A percentile compares a stretch with the other conserved stretches of the same genome.
Conservation (phyloP, 2,113 vertebrate species). For the human (Homo sapiens) region DNA sequence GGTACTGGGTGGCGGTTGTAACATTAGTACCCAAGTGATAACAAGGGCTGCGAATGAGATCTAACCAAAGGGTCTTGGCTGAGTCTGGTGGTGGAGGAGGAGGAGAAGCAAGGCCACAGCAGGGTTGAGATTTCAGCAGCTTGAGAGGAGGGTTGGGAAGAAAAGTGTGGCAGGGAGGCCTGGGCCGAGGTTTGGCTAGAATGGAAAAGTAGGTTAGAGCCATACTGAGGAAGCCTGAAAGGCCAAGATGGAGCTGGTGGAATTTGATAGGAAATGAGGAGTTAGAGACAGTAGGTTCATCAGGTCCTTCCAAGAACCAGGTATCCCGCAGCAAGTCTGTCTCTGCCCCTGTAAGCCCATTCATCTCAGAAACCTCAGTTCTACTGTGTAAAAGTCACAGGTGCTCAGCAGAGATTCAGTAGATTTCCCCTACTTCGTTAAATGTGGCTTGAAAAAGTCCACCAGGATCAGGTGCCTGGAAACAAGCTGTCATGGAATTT, state of each 20-base stretch:
- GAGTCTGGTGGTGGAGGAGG: background rate
- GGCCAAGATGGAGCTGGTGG: background rate
- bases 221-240: background rate
- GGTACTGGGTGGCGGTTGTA: background rate
- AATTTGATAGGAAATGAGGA: background rate
- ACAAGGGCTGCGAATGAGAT: background rate
- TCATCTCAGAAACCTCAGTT: background rate
- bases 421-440: background rate
- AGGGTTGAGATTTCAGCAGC: background rate
- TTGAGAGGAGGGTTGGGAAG: background rate
- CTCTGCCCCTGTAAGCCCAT: background rate
- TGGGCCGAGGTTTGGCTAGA: background rate
- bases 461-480: background rate
- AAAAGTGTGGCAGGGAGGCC: background rate
- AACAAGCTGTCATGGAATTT: background rate
- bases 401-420: background rate
- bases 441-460: background rate
- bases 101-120: accelerated
- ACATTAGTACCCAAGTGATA: background rate
- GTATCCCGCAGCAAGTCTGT: background rate
- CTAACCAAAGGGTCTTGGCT: background rate
- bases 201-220: background rate
- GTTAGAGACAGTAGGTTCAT: background rate
- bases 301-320: background rate
- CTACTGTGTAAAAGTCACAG: background rate